Evolutionary conservation across 2,797 vertebrate species (phyloP).

Genomic region (Poeciliopsis paucimaculata): DNA sequence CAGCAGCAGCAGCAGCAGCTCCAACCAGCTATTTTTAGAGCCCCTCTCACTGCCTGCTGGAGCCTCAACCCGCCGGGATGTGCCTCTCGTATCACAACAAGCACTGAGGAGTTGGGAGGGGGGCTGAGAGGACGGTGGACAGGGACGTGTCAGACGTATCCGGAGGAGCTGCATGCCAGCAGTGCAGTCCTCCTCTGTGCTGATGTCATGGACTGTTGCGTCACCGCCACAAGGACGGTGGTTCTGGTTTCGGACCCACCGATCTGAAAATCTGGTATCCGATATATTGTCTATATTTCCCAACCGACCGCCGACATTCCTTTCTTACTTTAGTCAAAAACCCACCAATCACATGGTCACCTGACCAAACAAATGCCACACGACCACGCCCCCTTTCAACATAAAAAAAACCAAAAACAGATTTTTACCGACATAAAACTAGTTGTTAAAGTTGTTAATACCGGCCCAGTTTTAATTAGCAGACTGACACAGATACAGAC

Average conservation of each 20-base stretch:
- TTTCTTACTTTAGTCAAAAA: neutral
- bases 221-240: neutral
- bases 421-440: neutral
- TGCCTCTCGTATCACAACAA: conserved; percentile 47
- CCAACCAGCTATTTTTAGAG: conserved; percentile 71
- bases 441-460: neutral
- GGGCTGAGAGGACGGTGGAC: neutral
- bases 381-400: neutral
- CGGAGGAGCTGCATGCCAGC: neutral
- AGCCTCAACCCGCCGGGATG: conserved; percentile 50
- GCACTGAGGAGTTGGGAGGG: conserved; percentile 4
- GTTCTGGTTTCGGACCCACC: neutral
- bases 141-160: neutral
- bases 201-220: neutral
- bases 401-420: no score
- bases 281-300: neutral
- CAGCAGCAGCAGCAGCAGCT: conserved; percentile 25
- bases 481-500: neutral
- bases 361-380: neutral
- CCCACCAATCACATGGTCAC: neutral
- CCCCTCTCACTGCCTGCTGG: conserved; percentile 47
- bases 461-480: neutral
- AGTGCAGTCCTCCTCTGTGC: neutral
- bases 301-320: neutral
- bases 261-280: neutral